Base-by-base conservation (phyloP, 2,888 invertebrate genomes). In the Eupsilia transversa region DNA sequence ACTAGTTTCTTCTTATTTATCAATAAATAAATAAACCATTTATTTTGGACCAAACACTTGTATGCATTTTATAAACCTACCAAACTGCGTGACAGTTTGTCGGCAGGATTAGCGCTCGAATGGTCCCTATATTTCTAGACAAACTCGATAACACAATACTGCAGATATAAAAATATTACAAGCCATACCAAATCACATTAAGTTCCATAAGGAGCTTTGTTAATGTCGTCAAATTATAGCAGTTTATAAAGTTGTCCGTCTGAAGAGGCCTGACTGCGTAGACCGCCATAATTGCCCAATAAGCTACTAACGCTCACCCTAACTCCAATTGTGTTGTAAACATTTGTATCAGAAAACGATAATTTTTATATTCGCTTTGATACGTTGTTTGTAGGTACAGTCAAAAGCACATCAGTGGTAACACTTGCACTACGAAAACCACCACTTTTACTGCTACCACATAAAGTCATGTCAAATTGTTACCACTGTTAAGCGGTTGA, bases 321-420 rank as follows among this genome's bases (percentile, higher is more conserved):
- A 64, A 64, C 60, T 71, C 23, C 4, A 67, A 76, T 60, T 35
- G 65, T 65, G 71, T 76, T 68, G 52, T 82, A 74, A 84, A 82
- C 49, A 78, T 84, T 75, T 72, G 41, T 84, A 71, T 65, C 72
- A 60, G 65, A 80, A 77, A 77, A 59, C 54, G 41, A 82, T 82
- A 7, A 38, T 35, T 85, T 77, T 77, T 72, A 79, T 70, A 61
- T 72, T 54, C 30, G n/a, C 43, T 78, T 78, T 76, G 20, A 35
- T 76, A 38, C 23, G n/a, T 64, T 56, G 20, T 14, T 56, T 9
- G 49, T n/a, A n/a, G n/a, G n/a, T 68, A 14, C 46, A 43, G 27
- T 46, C 14, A 54, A 65, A n/a, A 2, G 46, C 23, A n/a, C 17
- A 33, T 23, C 1, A 33, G 5, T 33, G 9, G 46, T 30, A 23